phyloP scores from a whole-genome alignment of 2,888 invertebrate species.

The Ligdia adustata region DNA sequence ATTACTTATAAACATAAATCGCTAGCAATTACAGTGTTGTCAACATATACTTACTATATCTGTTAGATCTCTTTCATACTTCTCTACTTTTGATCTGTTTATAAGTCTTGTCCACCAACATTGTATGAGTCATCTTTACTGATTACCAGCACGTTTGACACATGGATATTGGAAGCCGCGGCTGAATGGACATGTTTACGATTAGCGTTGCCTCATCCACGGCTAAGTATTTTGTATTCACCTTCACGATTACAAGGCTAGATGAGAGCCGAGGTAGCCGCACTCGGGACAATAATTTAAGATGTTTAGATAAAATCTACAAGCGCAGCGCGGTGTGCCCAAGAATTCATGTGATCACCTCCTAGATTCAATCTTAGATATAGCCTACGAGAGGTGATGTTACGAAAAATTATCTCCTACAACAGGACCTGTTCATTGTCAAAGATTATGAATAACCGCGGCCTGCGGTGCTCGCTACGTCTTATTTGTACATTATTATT shows the following conservation, averaged over 20 bases:
- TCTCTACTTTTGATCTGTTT: conserved; percentile 1
- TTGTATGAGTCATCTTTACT: conserved; percentile 7
- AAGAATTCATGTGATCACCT: conserved; percentile 81
- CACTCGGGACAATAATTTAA: conserved; percentile 78
- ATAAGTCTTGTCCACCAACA: conserved; percentile 9
- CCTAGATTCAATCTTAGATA: conserved; percentile 78
- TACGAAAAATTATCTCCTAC: conserved; percentile 73
- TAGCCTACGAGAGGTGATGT: conserved; percentile 68
- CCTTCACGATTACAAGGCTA: conserved; percentile 62
- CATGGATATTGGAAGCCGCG: conserved; percentile 3
- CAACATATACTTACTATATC: conserved; percentile 1
- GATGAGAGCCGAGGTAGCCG: conserved; percentile 69
- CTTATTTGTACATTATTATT: conserved; percentile 46
- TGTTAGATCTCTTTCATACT: not conserved
- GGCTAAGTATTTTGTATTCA: conserved; percentile 45
- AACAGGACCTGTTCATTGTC: conserved; percentile 63
- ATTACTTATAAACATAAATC: conserved; percentile 20
- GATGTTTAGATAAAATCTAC: conserved; percentile 81
- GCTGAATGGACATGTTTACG: conserved; percentile 26
- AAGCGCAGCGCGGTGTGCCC: conserved; percentile 72
- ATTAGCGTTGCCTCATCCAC: conserved; percentile 57
- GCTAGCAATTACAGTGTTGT: conserved; percentile 1
- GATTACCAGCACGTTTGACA: conserved; percentile 22
- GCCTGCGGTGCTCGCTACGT: conserved; percentile 42
- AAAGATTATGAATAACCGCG: conserved; percentile 63